Percentiles rank a stretch among this genome's conserved stretches.
These are phyloP conservation scores for Euleptes europaea DNA, from an alignment of 2,113 vertebrate species.

Conservation along the genomic window DNA sequence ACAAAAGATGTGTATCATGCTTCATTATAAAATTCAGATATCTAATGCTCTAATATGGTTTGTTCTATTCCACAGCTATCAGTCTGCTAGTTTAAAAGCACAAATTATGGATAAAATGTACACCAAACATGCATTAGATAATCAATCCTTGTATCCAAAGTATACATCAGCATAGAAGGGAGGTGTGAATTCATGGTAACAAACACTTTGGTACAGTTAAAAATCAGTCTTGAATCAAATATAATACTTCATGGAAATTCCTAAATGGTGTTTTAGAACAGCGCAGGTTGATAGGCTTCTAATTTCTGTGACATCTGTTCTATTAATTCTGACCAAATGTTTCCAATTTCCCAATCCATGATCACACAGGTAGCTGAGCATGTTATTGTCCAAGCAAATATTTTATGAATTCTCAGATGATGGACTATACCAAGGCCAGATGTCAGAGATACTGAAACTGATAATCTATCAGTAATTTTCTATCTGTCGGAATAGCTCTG, in stretches of 20 bases:
- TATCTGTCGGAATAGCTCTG: constrained; percentile 72
- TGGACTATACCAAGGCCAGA: constrained; percentile 64
- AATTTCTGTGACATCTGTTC: constrained; percentile 47
- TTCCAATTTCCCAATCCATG: constrained; percentile 27
- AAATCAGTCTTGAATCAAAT: not conserved
- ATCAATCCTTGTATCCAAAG: not conserved
- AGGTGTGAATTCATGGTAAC: not conserved
- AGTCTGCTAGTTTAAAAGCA: not conserved
- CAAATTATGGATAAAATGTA: not conserved
- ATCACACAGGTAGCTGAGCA: constrained; percentile 75
- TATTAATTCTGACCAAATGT: constrained; percentile 47
- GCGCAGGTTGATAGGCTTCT: constrained; percentile 10
- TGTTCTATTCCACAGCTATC: not conserved
- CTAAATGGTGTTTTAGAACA: not conserved
- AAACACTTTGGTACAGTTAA: not conserved
- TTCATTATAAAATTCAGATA: not conserved
- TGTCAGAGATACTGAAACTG: constrained; percentile 74
- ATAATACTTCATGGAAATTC: not conserved
- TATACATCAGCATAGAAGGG: not conserved
- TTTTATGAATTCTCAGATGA: constrained; percentile 71
- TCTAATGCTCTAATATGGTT: not conserved
- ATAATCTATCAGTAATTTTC: constrained; percentile 84
- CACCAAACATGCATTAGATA: not conserved
- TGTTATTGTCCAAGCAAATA: constrained; percentile 66
- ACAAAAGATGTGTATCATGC: not conserved